Evolutionary conservation across 1,140 invertebrate species (phyloP).

Genomic region (Scaptomyza pallida): DNA sequence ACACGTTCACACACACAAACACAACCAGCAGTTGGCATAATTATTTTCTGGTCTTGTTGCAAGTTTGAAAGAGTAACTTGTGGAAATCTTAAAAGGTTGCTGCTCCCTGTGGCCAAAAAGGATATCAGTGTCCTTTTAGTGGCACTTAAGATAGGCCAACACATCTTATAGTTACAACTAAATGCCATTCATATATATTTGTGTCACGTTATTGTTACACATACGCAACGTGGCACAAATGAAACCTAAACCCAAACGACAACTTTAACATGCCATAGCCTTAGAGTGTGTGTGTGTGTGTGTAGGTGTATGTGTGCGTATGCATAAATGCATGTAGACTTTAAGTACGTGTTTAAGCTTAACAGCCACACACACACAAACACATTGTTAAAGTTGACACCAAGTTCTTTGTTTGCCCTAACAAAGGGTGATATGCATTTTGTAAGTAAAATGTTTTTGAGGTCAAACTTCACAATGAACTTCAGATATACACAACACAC

Average conservation of each 20-base stretch:
- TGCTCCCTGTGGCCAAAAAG: constrained; percentile 32
- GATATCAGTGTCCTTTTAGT: constrained; percentile 73
- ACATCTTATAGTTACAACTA: constrained; percentile 7
- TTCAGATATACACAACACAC: no score
- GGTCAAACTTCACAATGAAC: no score
- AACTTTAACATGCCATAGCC: neutral
- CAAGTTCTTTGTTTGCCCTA: constrained; percentile 24
- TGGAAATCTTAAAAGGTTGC: constrained; percentile 70
- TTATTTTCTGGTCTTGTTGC: constrained; percentile 7
- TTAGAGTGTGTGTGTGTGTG: constrained; percentile 8
- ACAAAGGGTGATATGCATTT: constrained; percentile 2
- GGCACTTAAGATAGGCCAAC: constrained; percentile 55
- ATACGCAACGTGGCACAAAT: constrained; percentile 50
- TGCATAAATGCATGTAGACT: constrained; percentile 58
- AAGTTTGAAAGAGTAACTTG: constrained; percentile 52
- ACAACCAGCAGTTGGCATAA: neutral
- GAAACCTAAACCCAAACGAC: constrained; percentile 6
- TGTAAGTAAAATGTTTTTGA: neutral
- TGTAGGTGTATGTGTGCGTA: no score
- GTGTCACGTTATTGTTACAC: constrained; percentile 74
- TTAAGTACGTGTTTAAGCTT: constrained; percentile 71
- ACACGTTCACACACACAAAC: constrained; percentile 18
- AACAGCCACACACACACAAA: constrained; percentile 28
- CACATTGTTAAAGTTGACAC: constrained; percentile 49
- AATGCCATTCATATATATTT: constrained; percentile 52